A percentile compares a stretch with the other conserved stretches of the same genome.
These are phyloP conservation scores for Ibidorhyncha struthersii DNA, from an alignment of 2,113 vertebrate species.

Conservation along the genomic window DNA sequence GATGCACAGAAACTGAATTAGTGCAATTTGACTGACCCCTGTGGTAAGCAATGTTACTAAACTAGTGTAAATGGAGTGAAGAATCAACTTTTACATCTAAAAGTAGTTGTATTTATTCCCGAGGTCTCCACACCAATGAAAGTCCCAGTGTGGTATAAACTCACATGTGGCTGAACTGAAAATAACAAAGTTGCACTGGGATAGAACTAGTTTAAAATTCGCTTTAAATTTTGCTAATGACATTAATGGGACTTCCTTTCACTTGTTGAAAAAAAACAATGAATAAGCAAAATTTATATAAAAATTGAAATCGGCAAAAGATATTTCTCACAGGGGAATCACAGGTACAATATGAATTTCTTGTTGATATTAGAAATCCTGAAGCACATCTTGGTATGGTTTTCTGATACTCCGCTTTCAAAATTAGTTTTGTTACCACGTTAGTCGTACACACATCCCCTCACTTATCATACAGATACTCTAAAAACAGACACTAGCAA, in stretches of 20 bases:
- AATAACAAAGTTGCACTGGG: not conserved
- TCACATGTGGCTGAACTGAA: not conserved
- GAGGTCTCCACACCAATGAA: not conserved
- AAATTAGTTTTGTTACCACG: not conserved
- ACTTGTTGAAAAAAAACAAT: not conserved
- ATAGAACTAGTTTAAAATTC: not conserved
- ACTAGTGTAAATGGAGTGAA: not conserved
- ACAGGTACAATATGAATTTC: not conserved
- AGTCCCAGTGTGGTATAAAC: not conserved
- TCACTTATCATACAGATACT: not conserved
- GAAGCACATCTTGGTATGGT: not conserved
- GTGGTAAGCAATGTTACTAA: not conserved
- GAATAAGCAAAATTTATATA: not conserved
- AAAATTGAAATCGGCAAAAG: not conserved
- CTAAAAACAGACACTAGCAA: not conserved
- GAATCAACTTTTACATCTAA: not conserved
- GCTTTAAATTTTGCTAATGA: no score
- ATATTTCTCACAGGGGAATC: not conserved
- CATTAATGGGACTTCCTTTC: not conserved
- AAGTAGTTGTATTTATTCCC: not conserved
- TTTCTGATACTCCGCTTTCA: not conserved
- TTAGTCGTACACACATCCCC: not conserved
- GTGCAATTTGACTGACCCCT: not conserved
- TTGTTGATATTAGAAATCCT: not conserved
- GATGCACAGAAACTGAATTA: not conserved